Conservation (phyloP, 2,113 vertebrate genomes). For the Sula dactylatra region DNA sequence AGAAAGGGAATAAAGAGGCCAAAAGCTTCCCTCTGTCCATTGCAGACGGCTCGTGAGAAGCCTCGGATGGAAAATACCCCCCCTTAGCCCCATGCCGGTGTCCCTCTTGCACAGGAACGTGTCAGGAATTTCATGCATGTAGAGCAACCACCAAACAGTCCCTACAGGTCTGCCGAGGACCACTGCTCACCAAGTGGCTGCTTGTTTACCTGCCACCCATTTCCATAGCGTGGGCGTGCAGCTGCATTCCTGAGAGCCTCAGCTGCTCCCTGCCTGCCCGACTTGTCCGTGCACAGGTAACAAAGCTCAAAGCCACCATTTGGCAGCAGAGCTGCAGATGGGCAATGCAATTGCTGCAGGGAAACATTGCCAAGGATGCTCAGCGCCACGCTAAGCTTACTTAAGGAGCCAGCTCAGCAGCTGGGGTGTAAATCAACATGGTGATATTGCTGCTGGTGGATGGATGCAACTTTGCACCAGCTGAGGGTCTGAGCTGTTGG, state of each 20-base stretch:
- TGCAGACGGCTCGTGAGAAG: background rate
- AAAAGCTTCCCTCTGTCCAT: background rate
- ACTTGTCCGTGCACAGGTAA: background rate
- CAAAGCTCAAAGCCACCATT: background rate
- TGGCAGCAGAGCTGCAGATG: background rate
- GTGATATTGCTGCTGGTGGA: background rate
- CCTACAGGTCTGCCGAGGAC: slow-evolving; percentile 22
- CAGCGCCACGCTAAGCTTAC: fast-evolving
- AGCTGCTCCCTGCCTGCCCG: background rate
- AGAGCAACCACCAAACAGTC: background rate
- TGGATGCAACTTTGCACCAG: fast-evolving
- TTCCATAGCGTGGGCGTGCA: slow-evolving; percentile 10
- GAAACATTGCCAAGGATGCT: background rate
- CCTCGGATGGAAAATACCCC: background rate
- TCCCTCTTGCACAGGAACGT: background rate
- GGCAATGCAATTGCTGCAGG: background rate
- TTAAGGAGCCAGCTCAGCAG: background rate
- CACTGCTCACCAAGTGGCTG: background rate
- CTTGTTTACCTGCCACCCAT: slow-evolving; percentile 37
- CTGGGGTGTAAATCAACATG: background rate
- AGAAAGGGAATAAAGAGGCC: background rate
- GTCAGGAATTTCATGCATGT: background rate
- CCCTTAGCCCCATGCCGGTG: fast-evolving
- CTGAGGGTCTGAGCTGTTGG: background rate
- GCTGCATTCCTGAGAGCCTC: background rate